Evolutionary conservation across 2,797 vertebrate genomes (phyloP).

Genomic region (Sternotherus odoratus): DNA sequence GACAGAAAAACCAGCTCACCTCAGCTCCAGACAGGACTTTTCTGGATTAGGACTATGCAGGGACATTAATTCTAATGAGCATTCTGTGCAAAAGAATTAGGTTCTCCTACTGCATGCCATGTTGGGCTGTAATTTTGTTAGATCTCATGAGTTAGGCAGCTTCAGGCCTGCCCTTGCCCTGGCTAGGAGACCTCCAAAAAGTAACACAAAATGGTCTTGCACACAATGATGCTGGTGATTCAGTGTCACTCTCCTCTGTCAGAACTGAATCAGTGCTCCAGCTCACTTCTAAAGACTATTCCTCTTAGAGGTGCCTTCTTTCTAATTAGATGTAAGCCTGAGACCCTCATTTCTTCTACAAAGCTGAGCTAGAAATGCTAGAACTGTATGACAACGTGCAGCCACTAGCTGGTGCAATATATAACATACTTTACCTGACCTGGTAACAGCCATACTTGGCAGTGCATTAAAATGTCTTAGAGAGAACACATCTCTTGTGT

Average conservation of each 20-base stretch:
- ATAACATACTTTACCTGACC: too few relatives aligned
- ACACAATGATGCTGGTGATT: background rate
- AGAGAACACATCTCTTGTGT: background rate
- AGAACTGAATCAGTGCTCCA: background rate
- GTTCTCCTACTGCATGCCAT: background rate
- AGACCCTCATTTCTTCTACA: background rate
- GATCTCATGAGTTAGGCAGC: background rate
- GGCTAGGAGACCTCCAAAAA: background rate
- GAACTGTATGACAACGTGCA: too few relatives aligned
- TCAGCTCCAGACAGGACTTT: background rate
- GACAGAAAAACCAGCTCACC: background rate
- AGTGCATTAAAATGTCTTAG: too few relatives aligned
- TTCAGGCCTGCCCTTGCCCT: background rate
- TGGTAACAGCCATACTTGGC: too few relatives aligned
- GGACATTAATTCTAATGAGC: background rate
- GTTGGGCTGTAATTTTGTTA: background rate
- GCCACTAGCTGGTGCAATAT: too few relatives aligned
- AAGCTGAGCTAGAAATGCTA: background rate
- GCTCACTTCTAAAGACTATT: background rate
- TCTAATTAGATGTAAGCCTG: background rate
- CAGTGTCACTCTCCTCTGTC: background rate
- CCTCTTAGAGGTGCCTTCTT: background rate
- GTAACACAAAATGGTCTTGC: background rate
- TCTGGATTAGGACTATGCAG: background rate
- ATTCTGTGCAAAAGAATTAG: background rate